Evolutionary conservation across 2,888 invertebrate genomes (phyloP), one percentile per base, ranked within the genome.

Genomic region (Melieria picta): DNA sequence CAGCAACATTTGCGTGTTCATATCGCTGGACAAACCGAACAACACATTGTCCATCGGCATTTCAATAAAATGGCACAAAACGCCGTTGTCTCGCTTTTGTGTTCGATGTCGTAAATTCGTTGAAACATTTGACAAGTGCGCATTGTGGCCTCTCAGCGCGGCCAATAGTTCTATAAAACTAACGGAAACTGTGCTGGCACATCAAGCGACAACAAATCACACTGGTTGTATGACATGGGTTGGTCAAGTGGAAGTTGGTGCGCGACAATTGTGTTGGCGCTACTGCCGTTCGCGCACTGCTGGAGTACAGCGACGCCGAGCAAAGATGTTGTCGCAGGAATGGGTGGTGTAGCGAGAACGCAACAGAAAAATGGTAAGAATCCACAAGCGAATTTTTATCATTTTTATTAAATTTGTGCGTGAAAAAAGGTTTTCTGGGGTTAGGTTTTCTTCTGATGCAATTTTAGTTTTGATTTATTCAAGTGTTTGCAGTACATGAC

Each of bases 11-110:
- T 30, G 30, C 30, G 30, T 30, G 2, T 30, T 30, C 30, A 30
- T 3, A 30, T 30, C 30, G 30, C 30, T 30, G 30, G 30, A 30
- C 30, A 30, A 30, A 30, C 30, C 3, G 30, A 30, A 30, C 30
- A 30, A 1, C 30, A 30, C 30, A 30, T 30, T 30, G 30, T 30
- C 3, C 30, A 30, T 30, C 2, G 30, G 30, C 30, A 30, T 30
- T 30, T 30, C 56, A 55, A 65, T 46, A 77, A 81, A 80, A 81
- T 81, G 80, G 80, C 77, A 81, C 82, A 78, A 78, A 78, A 74
- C 71, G 72, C 81, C 81, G 80, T 81, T 81, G 74, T 74, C 73
- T 65, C 75, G 78, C 79, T 79, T 78, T 78, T 72, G 72, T 65
- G 7, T 73, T 78, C 71, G 47, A 43, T 30, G 61, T 50, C 45